Conservation (phyloP, 2,888 invertebrate species). For the Trichopoda pennipes region DNA sequence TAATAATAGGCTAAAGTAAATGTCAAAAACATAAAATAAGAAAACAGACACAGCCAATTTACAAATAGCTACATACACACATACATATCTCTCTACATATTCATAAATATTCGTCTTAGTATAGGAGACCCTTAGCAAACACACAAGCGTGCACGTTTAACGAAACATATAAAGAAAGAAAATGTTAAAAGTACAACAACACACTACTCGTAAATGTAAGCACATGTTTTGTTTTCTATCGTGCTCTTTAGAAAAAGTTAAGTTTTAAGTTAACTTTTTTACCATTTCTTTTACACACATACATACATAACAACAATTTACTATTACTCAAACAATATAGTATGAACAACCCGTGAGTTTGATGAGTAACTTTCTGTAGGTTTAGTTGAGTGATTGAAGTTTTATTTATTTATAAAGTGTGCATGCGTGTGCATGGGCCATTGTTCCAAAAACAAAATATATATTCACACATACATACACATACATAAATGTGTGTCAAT, state of each 20-base stretch:
- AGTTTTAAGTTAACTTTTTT: neutral
- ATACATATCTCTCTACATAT: neutral
- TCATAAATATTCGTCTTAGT: neutral
- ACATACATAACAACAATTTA: constrained; percentile 42
- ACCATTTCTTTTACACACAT: neutral
- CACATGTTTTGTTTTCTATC: constrained; percentile 64
- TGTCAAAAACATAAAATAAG: constrained; percentile 57
- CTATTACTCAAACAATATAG: constrained; percentile 48
- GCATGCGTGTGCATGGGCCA: constrained; percentile 19
- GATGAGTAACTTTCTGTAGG: constrained; percentile 17
- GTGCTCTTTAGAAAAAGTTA: constrained; percentile 19
- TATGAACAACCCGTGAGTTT: constrained; percentile 25
- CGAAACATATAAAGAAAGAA: constrained; percentile 2
- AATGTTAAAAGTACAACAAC: constrained; percentile 28
- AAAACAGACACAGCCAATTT: neutral
- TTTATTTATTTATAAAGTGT: constrained; percentile 21
- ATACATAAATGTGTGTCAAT: too few relatives aligned
- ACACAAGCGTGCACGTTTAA: constrained; percentile 42
- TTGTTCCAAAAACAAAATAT: constrained; percentile 39
- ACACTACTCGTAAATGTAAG: constrained; percentile 39
- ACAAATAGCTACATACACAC: neutral
- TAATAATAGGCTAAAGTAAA: constrained; percentile 61
- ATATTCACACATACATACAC: too few relatives aligned
- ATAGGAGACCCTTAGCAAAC: neutral
- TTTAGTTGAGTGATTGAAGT: constrained; percentile 1